These are phyloP conservation scores for Prunella strophiata DNA, from an alignment of 2,797 vertebrate genomes.

Conservation along the genomic window DNA sequence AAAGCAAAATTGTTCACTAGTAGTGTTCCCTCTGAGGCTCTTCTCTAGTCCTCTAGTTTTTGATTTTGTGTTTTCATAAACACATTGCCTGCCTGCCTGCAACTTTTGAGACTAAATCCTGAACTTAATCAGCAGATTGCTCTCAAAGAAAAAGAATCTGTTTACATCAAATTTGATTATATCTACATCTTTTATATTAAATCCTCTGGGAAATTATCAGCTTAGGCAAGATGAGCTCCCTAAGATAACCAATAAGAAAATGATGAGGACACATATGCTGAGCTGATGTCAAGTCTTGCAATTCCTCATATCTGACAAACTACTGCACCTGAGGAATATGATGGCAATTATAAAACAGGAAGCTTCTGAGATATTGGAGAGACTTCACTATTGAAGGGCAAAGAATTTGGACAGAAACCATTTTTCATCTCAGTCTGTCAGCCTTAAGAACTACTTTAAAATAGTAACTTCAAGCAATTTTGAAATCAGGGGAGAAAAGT, in stretches of 20 bases:
- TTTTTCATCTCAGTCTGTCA: not conserved
- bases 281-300: not conserved
- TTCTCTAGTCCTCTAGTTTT: constrained; percentile 21
- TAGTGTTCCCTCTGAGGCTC: constrained; percentile 12
- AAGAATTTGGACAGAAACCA: not conserved
- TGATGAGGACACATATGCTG: accelerated
- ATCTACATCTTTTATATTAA: constrained; percentile 31
- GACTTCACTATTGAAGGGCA: not conserved
- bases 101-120: constrained; percentile 64
- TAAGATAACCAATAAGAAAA: constrained; percentile 17
- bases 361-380: not conserved
- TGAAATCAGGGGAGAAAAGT: not conserved
- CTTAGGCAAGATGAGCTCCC: constrained; percentile 42
- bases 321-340: not conserved
- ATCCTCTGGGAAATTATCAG: constrained; percentile 36
- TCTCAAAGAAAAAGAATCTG: constrained; percentile 34
- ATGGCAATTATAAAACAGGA: not conserved
- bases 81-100: constrained; percentile 36
- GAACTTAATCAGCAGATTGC: constrained; percentile 60
- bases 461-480: not conserved
- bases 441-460: not conserved
- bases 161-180: constrained; percentile 44
- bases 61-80: constrained; percentile 63
- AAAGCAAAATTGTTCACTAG: constrained; percentile 38
- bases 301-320: not conserved